Evolutionary conservation across 2,113 vertebrate species (phyloP).

Genomic region (Daphoenositta chrysoptera): DNA sequence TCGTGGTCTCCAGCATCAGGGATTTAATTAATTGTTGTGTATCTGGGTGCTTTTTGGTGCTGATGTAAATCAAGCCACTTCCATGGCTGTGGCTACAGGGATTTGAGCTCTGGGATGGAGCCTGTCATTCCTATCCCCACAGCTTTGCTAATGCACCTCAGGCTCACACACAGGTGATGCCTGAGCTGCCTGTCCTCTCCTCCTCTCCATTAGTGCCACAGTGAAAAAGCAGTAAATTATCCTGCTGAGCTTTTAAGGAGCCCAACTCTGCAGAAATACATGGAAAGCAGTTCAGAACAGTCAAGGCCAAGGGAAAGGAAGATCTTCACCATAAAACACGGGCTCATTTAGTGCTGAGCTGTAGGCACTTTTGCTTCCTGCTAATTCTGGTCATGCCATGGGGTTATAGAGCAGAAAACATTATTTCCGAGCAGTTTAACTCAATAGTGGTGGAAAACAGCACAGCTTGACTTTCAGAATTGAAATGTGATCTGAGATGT

Average conservation of each 20-base stretch:
- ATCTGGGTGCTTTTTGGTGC: background rate
- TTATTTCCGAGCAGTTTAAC: constrained; percentile 39
- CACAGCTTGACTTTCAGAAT: background rate
- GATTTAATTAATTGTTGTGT: background rate
- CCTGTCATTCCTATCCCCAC: background rate
- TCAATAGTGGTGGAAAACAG: background rate
- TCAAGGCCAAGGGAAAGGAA: background rate
- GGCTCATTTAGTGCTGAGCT: constrained; percentile 10
- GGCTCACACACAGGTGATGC: background rate
- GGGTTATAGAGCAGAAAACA: constrained; percentile 37
- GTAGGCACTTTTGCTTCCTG: constrained; percentile 14
- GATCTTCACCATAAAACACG: background rate
- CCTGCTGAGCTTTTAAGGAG: background rate
- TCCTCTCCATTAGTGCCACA: background rate
- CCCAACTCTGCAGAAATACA: background rate
- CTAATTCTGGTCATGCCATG: constrained; percentile 26
- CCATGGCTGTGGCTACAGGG: background rate
- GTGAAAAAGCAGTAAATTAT: background rate
- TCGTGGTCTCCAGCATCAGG: background rate
- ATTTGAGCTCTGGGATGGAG: background rate
- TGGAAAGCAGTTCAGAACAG: background rate
- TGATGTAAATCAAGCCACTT: background rate
- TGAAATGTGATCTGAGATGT: background rate
- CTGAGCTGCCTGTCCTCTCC: background rate
- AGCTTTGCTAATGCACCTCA: background rate